Evolutionary conservation across 2,113 vertebrate species (phyloP).

Genomic region (Zosterops pallidus): DNA sequence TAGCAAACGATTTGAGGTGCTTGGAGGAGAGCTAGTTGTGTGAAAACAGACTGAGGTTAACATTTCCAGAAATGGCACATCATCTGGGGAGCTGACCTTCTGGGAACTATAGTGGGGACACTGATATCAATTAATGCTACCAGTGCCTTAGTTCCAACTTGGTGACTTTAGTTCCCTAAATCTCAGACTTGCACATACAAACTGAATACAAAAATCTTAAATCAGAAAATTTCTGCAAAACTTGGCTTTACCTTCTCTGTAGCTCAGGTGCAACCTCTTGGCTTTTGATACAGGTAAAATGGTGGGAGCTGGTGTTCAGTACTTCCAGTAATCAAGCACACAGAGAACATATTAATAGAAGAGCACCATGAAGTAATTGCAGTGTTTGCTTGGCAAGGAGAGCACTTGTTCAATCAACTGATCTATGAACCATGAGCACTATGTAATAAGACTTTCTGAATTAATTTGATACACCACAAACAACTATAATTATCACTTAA

Average conservation of each 20-base stretch:
- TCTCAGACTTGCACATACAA: not conserved
- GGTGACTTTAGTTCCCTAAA: not conserved
- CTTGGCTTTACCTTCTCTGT: not conserved
- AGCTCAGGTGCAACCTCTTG: not conserved
- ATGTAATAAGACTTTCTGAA: not conserved
- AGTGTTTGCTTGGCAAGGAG: not conserved
- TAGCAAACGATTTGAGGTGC: not conserved
- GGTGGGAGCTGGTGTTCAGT: not conserved
- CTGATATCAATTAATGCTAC: not conserved
- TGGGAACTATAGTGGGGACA: not conserved
- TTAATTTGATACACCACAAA: not conserved
- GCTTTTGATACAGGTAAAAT: not conserved
- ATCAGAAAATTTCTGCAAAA: not conserved
- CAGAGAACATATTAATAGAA: fast-evolving
- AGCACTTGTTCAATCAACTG: not conserved
- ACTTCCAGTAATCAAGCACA: not conserved
- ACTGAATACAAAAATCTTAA: not conserved
- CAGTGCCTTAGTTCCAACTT: not conserved
- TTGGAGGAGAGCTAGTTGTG: not conserved
- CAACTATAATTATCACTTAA: not conserved
- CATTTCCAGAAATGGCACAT: not conserved
- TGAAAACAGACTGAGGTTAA: not conserved
- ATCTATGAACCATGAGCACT: not conserved
- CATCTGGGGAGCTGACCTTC: not conserved
- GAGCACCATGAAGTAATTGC: not conserved